These are phyloP conservation scores for Danaus melanippus DNA, from an alignment of 1,140 invertebrate genomes.

Conservation along the genomic window DNA sequence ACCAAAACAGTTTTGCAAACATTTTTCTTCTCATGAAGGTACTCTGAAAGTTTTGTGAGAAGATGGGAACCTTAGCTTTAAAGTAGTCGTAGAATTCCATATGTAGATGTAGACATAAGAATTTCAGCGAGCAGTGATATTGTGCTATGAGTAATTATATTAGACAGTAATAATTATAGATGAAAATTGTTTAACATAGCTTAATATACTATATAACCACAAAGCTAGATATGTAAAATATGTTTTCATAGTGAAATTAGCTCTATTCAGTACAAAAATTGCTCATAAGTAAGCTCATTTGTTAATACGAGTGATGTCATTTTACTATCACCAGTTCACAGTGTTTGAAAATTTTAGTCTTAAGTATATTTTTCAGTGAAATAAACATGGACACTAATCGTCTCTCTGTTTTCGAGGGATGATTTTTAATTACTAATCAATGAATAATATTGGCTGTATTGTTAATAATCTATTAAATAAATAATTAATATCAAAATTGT, in stretches of 20 bases:
- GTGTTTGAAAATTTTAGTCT: slow-evolving; percentile 32
- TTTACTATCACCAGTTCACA: slow-evolving; percentile 31
- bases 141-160: slow-evolving; percentile 34
- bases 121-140: slow-evolving; percentile 41
- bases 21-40: slow-evolving; percentile 72
- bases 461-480: slow-evolving; percentile 22
- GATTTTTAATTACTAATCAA: no score
- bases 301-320: slow-evolving; percentile 27
- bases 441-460: slow-evolving; percentile 11
- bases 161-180: slow-evolving; percentile 40
- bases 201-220: slow-evolving; percentile 34
- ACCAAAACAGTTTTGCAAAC: slow-evolving; percentile 70
- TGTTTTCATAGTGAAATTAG: slow-evolving; percentile 45
- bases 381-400: background rate
- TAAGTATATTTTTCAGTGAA: slow-evolving; percentile 27
- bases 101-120: slow-evolving; percentile 65
- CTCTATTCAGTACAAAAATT: slow-evolving; percentile 33
- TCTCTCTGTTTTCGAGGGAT: no score
- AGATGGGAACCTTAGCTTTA: slow-evolving; percentile 66
- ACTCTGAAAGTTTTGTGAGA: slow-evolving; percentile 71
- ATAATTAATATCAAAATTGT: slow-evolving; percentile 30
- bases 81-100: slow-evolving; percentile 63
- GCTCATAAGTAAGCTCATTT: slow-evolving; percentile 45
- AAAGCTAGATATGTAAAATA: slow-evolving; percentile 59
- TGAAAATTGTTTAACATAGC: slow-evolving; percentile 52